Conservation (phyloP, 2,797 vertebrate species). For the Darevskia mixta region DNA sequence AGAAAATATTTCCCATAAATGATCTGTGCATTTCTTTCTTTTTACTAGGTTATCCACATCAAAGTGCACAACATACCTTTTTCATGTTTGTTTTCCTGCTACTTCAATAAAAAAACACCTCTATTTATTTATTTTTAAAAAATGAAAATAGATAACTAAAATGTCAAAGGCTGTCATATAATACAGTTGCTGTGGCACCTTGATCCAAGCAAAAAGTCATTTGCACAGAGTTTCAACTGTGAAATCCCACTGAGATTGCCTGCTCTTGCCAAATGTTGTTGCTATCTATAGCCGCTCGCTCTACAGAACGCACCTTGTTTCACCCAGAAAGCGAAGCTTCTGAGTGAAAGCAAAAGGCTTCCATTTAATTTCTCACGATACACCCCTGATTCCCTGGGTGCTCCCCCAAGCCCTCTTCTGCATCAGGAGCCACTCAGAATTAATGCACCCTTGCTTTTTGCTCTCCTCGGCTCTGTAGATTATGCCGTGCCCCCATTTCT, state of each 20-base stretch:
- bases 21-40: constrained; percentile 25
- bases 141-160: constrained; percentile 50
- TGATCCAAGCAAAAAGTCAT: constrained; percentile 59
- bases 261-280: constrained; percentile 64
- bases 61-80: constrained; percentile 38
- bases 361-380: constrained; percentile 38
- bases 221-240: constrained; percentile 61
- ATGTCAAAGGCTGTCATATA: constrained; percentile 36
- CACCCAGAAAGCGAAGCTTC: constrained; percentile 54
- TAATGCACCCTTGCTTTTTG: constrained; percentile 34
- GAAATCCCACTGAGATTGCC: constrained; percentile 64
- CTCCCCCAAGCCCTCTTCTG: not conserved
- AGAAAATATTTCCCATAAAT: not conserved
- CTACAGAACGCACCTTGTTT: constrained; percentile 45
- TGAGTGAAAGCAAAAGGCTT: constrained; percentile 54
- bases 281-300: constrained; percentile 45
- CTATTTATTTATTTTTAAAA: constrained; percentile 38
- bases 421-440: constrained; percentile 1
- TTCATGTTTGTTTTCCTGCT: constrained; percentile 21
- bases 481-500: constrained; percentile 56
- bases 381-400: not conserved
- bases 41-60: constrained; percentile 27
- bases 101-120: constrained; percentile 44
- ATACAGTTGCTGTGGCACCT: constrained; percentile 13
- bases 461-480: constrained; percentile 3